Evolutionary conservation across 2,113 vertebrate genomes (phyloP).

Genomic region (Monopterus albus): DNA sequence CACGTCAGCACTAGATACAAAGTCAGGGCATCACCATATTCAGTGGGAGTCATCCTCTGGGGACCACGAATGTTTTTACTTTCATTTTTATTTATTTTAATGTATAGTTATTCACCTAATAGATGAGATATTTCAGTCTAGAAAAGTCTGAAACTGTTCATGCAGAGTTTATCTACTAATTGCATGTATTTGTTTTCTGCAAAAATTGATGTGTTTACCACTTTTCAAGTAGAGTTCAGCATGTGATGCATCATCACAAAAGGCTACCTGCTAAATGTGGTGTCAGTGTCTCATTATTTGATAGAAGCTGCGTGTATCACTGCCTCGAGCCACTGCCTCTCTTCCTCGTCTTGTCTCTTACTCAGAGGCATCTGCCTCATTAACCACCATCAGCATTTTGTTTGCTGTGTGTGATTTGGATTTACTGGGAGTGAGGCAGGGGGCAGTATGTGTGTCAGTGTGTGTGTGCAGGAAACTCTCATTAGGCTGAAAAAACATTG

Average conservation of each 20-base stretch:
- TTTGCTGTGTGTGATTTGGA: slow-evolving; percentile 74
- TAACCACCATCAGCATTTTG: slow-evolving; percentile 80
- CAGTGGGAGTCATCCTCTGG: too few relatives aligned
- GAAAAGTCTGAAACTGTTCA: slow-evolving; percentile 4
- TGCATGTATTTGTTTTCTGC: slow-evolving; percentile 2
- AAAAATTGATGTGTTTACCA: slow-evolving; percentile 22
- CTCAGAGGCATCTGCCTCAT: slow-evolving; percentile 75
- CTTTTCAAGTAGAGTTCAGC: slow-evolving; percentile 15
- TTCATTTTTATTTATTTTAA: too few relatives aligned
- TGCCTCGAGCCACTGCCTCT: slow-evolving; percentile 44
- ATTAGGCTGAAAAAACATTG: slow-evolving; percentile 82
- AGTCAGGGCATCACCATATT: too few relatives aligned
- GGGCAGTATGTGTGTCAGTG: slow-evolving; percentile 21
- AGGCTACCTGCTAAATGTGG: slow-evolving; percentile 65
- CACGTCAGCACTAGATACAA: too few relatives aligned
- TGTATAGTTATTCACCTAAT: too few relatives aligned
- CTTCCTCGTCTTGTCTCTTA: slow-evolving; percentile 55
- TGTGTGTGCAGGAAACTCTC: slow-evolving; percentile 63
- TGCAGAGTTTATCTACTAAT: background rate
- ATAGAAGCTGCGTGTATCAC: slow-evolving; percentile 56
- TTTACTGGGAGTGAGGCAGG: slow-evolving; percentile 58
- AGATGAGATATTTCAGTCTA: too few relatives aligned
- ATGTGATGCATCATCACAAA: slow-evolving; percentile 40
- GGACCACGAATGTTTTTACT: too few relatives aligned
- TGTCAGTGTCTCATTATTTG: slow-evolving; percentile 68